Evolutionary conservation across 2,888 invertebrate genomes (phyloP), one percentile per base, ranked within the genome.

Genomic region (Chloroclysta siterata): DNA sequence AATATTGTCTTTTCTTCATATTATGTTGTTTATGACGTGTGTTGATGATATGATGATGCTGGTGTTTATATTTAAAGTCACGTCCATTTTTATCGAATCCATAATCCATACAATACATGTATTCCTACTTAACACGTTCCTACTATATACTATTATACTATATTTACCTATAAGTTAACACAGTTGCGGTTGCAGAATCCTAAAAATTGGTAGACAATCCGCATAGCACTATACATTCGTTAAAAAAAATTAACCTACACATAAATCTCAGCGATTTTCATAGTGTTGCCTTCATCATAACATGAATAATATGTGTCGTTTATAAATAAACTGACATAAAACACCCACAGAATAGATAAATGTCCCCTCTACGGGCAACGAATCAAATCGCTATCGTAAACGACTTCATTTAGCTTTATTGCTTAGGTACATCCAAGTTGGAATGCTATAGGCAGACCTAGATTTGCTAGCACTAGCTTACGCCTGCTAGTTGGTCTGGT

Each of bases 381-480:
- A 56, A 69, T 65, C 59, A 53, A 68, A 60, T 63, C 53, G 66
- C 55, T 65, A 62, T 69, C 65, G 70, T 66, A 59, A 66, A 70
- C 63, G 70, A 65, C 66, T 71, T 65, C 62, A 68, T 68, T 68
- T 62, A 62, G 65, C 52, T 69, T 71, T 69, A 71, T 66, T 62
- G 68, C 55, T 61, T 56, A n/a, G n/a, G n/a, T n/a, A 66, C 62
- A 60, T 53, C 48, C 42, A 67, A 66, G 13, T 60, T 61, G 41
- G 56, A 59, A 64, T 60, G 65, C 57, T 63, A 63, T 64, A 64
- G 54, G 39, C 42, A 50, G 54, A 57, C 63, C 66, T 66, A 66
- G 57, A 58, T 66, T 52, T 60, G 11, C 42, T 8, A 17, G 13
- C 10, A 56, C 65, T 60, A 66, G 56, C 41, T 50, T 59, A 3